A percentile compares a stretch with the other conserved stretches of the same genome.
These are phyloP conservation scores for Oryzias melastigma DNA, from an alignment of 2,113 vertebrate genomes.

Conservation along the genomic window DNA sequence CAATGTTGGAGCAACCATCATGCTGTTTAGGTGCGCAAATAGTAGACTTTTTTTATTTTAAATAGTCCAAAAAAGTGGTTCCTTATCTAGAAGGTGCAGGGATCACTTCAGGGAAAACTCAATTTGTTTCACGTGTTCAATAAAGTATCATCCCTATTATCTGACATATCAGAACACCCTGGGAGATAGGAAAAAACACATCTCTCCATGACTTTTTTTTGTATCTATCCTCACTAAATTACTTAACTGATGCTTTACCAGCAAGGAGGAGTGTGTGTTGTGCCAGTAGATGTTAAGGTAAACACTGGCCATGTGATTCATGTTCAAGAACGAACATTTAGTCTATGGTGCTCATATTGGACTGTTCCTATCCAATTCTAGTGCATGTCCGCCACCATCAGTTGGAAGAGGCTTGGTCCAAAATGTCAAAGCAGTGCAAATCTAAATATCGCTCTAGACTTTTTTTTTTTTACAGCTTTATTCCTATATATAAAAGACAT, in stretches of 20 bases:
- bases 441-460: no score
- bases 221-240: slow-evolving; percentile 8
- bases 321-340: no score
- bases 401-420: no score
- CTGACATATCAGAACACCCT: slow-evolving; percentile 45
- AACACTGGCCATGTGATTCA: no score
- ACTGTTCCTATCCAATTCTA: no score
- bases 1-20: slow-evolving; percentile 34
- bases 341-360: no score
- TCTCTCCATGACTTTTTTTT: slow-evolving; percentile 35
- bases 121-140: slow-evolving; percentile 67
- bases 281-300: no score
- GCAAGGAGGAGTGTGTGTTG: not conserved
- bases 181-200: slow-evolving; percentile 37
- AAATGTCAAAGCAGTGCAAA: no score
- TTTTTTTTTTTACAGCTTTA: no score
- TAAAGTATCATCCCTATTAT: slow-evolving; percentile 58
- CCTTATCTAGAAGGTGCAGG: slow-evolving; percentile 62
- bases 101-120: slow-evolving; percentile 62
- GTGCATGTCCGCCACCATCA: no score
- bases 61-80: slow-evolving; percentile 20
- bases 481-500: no score
- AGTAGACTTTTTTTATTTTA: slow-evolving; percentile 49
- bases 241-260: slow-evolving; percentile 20
- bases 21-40: slow-evolving; percentile 50